phyloP scores from a whole-genome alignment of 2,113 vertebrate species.

The Tympanuchus pallidicinctus region DNA sequence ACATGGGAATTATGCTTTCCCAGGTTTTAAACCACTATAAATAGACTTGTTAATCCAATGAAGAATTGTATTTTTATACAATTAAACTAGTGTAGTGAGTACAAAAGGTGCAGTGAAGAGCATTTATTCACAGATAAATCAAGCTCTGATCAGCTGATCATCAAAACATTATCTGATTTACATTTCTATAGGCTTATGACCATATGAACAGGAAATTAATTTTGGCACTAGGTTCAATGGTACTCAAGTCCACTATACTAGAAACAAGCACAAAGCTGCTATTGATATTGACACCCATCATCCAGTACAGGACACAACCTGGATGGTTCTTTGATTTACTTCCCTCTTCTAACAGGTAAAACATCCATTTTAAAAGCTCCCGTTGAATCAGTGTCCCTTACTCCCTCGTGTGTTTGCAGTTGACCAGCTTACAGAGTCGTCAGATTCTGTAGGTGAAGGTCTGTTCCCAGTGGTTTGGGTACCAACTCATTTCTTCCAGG shows the following conservation, averaged over 20 bases:
- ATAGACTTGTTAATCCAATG: slow-evolving; percentile 79
- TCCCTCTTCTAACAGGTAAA: not conserved
- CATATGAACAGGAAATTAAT: slow-evolving; percentile 82
- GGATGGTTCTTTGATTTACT: slow-evolving; percentile 6
- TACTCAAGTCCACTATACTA: slow-evolving; percentile 39
- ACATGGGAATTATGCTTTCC: slow-evolving; percentile 66
- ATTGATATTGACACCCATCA: slow-evolving; percentile 20
- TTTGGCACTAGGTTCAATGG: slow-evolving; percentile 73
- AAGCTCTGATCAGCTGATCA: slow-evolving; percentile 81
- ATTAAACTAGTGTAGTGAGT: slow-evolving; percentile 76
- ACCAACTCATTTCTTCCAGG: not conserved
- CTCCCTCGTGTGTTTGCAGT: not conserved
- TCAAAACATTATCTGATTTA: slow-evolving; percentile 85
- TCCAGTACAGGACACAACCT: not conserved
- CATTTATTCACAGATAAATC: slow-evolving; percentile 77
- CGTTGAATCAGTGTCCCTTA: not conserved
- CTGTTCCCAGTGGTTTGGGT: not conserved
- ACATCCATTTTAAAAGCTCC: not conserved
- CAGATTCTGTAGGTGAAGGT: not conserved
- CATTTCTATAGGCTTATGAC: slow-evolving; percentile 81
- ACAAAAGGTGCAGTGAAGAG: slow-evolving; percentile 75
- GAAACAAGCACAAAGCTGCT: slow-evolving; percentile 61
- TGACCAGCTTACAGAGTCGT: not conserved
- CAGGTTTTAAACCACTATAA: slow-evolving; percentile 74
- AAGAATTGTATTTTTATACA: slow-evolving; percentile 77